These are phyloP conservation scores for Armadillidium nasatum DNA, from an alignment of 1,140 invertebrate species.

Conservation along the genomic window DNA sequence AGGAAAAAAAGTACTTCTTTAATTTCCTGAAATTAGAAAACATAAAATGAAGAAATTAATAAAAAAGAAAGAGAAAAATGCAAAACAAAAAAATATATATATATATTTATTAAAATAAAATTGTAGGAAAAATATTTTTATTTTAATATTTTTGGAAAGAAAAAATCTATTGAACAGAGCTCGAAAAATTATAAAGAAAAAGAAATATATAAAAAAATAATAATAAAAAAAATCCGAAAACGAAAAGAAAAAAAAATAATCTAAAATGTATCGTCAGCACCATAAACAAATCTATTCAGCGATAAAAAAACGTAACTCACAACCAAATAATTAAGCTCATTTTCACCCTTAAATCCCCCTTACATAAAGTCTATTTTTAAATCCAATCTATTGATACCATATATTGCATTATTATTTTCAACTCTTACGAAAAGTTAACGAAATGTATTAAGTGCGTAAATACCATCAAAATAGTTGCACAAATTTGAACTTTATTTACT, in stretches of 20 bases:
- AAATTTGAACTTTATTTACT: too few relatives aligned
- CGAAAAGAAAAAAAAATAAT: neutral
- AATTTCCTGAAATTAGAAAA: too few relatives aligned
- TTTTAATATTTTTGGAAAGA: too few relatives aligned
- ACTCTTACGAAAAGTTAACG: neutral
- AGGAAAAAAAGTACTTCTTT: neutral
- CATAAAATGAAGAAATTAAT: too few relatives aligned
- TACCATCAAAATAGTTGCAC: neutral
- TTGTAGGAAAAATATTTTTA: neutral
- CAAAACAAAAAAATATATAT: neutral
- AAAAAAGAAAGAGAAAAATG: too few relatives aligned
- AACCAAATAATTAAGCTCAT: too few relatives aligned
- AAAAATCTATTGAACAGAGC: too few relatives aligned
- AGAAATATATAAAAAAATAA: neutral
- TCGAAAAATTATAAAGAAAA: neutral
- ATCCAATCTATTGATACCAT: neutral
- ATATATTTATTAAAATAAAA: neutral
- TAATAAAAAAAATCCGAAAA: neutral
- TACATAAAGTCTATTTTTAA: neutral
- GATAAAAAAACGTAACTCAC: neutral
- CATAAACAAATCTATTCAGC: slow-evolving; percentile 1
- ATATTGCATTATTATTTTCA: neutral
- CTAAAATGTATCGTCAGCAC: neutral
- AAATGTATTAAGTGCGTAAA: neutral
- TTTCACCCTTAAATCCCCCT: neutral